phyloP scores from a whole-genome alignment of 92 coral and sea anemone species.

The Isaurus tuberculatus region DNA sequence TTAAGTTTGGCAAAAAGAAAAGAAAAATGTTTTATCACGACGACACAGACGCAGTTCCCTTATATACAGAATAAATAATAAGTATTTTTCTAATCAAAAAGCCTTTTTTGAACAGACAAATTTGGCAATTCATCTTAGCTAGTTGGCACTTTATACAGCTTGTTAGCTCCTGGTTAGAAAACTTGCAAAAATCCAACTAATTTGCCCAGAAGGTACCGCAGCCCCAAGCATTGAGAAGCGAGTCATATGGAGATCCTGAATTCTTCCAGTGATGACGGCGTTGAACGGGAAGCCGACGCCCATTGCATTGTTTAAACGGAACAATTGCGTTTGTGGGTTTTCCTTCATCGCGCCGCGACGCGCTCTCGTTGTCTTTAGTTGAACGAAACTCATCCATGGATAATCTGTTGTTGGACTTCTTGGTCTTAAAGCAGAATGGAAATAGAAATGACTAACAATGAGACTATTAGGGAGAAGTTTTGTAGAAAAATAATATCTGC shows the following conservation, averaged over 20 bases:
- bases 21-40: no score
- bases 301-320: neutral
- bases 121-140: neutral
- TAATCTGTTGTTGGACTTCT: neutral
- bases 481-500: no score
- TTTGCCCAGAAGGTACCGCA: neutral
- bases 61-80: no score
- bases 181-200: neutral
- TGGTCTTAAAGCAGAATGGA: neutral
- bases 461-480: no score
- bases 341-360: conserved; percentile 10
- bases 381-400: neutral
- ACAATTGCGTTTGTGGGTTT: conserved; percentile 22
- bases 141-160: no score
- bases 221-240: conserved; percentile 4
- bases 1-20: no score
- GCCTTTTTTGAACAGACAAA: no score
- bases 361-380: neutral
- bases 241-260: neutral
- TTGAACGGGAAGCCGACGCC: conserved; percentile 13
- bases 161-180: neutral
- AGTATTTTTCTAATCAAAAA: no score
- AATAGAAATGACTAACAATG: neutral
- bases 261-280: conserved; percentile 1
- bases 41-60: no score